Evolutionary conservation across 2,113 vertebrate genomes (phyloP), one percentile per base, ranked within the genome.

Genomic region (Hucho hucho): DNA sequence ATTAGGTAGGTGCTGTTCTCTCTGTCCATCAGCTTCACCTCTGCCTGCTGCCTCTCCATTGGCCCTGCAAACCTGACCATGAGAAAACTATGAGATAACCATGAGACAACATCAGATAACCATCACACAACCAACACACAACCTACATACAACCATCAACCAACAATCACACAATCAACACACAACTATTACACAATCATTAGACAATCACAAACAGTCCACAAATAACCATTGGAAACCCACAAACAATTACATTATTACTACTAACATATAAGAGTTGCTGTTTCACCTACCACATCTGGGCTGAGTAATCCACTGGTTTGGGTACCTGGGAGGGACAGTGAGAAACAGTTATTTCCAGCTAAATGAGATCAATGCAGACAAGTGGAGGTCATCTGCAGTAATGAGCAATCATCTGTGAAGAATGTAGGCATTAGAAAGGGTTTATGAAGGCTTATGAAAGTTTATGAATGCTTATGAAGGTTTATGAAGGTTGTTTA

Each of bases 21-120:
- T 84, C 94, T 90, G 83, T 97, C 95, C 81, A 94, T 94, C 28
- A 99, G 95, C 86, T 96, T 95, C 63, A 91, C 91, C 88, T 97
- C 96, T 7, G 97, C 97, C 77, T 99, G 96, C 83, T 93, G 24
- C 84, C 97, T 94, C 89, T 96, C 96, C 95, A 99, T 95, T 22
- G 93, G 92, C 83, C 96, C 97, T 75, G 96, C 97, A 87, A 96
- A 99, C 97, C 97, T 99, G n/a, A 61, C 18, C 2, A n/a, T 1
- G 6, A 22, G 5, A 61, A 13, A 61, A 2, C 58, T 7, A 61
- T 9, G 18, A 61, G 20, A 2, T 18, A 53, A 13, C 14, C 14
- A 53, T 4, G 1, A 13, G 3, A 18, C 49, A 18, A 53, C 49
- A 53, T 5, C 16, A 14, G 13, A 53, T 5, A 53, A 53, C 49